Conservation (phyloP, 92 coral and sea anemone genomes). For the Epizoanthus ramosus region DNA sequence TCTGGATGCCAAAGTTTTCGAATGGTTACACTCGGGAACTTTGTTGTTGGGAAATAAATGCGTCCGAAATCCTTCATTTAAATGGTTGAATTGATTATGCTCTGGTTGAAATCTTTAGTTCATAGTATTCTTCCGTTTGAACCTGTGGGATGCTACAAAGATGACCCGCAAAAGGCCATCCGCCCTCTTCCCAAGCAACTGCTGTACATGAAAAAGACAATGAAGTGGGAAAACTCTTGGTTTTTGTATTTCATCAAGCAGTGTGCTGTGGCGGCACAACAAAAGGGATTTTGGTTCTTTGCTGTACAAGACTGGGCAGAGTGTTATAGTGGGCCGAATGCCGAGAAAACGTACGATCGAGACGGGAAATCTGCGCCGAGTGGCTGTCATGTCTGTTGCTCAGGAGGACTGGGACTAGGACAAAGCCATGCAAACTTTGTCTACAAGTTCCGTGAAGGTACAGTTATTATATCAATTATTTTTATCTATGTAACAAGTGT, state of each 20-base stretch:
- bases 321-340: constrained; percentile 8
- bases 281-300: not conserved
- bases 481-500: no score
- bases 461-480: no score
- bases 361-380: not conserved
- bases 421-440: constrained; percentile 3
- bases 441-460: constrained; percentile 15
- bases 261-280: constrained; percentile 12
- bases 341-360: not conserved
- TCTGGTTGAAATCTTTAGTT: not conserved
- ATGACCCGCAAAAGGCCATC: not conserved
- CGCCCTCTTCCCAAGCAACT: constrained; percentile 1
- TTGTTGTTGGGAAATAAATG: no score
- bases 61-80: no score
- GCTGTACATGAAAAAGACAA: not conserved
- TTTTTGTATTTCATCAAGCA: not conserved
- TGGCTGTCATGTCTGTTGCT: not conserved
- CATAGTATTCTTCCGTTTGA: not conserved
- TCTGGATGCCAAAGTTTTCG: no score
- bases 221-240: not conserved
- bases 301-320: constrained; percentile 33
- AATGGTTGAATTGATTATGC: no score
- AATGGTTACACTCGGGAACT: no score
- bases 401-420: constrained; percentile 2
- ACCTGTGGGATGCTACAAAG: constrained; percentile 30